Evolutionary conservation across 2,113 vertebrate genomes (phyloP).

Genomic region (Machaerirhynchus nigripectus): DNA sequence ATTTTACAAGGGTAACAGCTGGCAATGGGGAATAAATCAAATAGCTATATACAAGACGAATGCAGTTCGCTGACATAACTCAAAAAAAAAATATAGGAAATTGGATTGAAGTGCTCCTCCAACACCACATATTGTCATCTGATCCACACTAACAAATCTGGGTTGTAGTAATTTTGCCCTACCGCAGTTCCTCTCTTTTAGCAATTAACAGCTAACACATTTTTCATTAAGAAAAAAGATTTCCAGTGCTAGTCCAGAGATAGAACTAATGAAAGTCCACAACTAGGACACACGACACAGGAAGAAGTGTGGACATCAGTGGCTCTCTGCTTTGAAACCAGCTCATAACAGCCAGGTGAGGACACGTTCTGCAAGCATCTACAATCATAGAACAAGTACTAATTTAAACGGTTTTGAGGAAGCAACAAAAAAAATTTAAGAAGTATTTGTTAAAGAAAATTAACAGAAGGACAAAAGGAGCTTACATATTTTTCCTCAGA

Average conservation of each 20-base stretch:
- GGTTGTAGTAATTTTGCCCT: background rate
- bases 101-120: background rate
- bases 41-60: background rate
- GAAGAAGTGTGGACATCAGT: background rate
- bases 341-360: background rate
- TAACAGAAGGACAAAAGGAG: background rate
- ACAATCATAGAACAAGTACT: background rate
- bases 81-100: background rate
- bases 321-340: background rate
- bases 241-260: background rate
- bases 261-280: background rate
- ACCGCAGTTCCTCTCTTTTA: background rate
- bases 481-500: constrained; percentile 72
- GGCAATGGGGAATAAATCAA: background rate
- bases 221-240: background rate
- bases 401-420: background rate
- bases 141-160: background rate
- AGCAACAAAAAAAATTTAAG: background rate
- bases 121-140: background rate
- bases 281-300: background rate
- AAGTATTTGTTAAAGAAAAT: background rate
- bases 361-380: background rate
- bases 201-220: background rate
- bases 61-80: background rate
- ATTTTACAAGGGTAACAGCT: background rate